These are phyloP conservation scores for Brachypteracias leptosomus DNA, from an alignment of 2,113 vertebrate species.

Conservation along the genomic window DNA sequence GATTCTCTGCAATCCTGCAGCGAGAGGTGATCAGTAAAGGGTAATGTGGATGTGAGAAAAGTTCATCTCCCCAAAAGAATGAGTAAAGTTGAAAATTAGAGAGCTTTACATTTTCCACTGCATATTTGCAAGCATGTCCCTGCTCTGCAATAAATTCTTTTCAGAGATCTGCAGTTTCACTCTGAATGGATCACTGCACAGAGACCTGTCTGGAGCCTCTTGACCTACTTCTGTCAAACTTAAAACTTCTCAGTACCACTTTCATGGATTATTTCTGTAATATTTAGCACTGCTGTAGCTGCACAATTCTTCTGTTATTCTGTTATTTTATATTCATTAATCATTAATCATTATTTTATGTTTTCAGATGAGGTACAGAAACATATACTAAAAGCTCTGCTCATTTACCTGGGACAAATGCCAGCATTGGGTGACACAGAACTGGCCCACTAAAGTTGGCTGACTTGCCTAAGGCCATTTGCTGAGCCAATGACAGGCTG, in stretches of 20 bases:
- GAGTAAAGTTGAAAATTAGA: background rate
- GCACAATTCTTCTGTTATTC: background rate
- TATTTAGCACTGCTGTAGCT: background rate
- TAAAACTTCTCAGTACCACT: background rate
- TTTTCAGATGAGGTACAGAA: background rate
- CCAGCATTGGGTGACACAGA: rapidly evolving
- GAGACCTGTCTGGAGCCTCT: background rate
- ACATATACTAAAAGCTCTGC: background rate
- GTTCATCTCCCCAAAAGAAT: background rate
- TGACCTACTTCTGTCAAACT: background rate
- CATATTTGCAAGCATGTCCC: background rate
- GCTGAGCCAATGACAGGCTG: background rate
- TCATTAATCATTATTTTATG: background rate
- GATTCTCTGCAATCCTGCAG: background rate
- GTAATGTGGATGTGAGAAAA: background rate
- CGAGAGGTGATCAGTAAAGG: background rate
- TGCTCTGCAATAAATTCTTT: background rate
- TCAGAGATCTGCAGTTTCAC: background rate
- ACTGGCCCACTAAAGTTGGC: background rate
- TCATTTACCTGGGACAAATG: background rate
- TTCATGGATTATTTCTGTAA: background rate
- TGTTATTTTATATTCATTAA: no score
- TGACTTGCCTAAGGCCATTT: background rate
- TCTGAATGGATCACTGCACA: background rate
- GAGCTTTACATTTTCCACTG: background rate